Evolutionary conservation across 2,113 vertebrate species (phyloP).

Genomic region (Anolis sagrei): DNA sequence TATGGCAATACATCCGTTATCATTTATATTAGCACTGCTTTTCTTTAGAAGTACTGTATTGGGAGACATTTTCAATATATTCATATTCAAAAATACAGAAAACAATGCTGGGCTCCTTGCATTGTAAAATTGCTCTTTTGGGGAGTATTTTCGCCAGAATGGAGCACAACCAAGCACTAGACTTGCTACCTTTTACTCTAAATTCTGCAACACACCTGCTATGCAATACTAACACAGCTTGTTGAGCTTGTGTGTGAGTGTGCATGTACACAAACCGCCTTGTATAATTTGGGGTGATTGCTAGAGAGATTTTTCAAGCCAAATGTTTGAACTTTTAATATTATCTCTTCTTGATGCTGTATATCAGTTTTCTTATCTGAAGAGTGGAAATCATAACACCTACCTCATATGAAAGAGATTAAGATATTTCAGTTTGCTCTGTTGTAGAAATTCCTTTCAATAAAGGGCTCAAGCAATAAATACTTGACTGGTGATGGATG

Average conservation of each 20-base stretch:
- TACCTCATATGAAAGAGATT: conserved; percentile 37
- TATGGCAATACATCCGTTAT: neutral
- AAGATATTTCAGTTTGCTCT: conserved; percentile 1
- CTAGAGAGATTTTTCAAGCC: neutral
- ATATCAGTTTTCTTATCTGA: conserved; percentile 8
- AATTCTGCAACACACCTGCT: neutral
- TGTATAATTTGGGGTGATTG: neutral
- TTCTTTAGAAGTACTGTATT: neutral
- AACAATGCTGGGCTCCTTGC: neutral
- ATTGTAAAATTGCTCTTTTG: neutral
- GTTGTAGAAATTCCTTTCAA: conserved; percentile 20
- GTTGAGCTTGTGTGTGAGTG: neutral
- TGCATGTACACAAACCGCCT: neutral
- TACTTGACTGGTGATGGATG: neutral
- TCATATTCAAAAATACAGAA: neutral
- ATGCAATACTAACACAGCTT: neutral
- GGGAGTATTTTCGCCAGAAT: neutral
- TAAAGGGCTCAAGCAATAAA: conserved; percentile 25
- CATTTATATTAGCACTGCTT: neutral
- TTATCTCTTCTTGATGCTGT: conserved; percentile 12
- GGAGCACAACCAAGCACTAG: neutral
- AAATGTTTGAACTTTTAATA: neutral
- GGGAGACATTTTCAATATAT: neutral
- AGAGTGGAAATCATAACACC: conserved; percentile 15
- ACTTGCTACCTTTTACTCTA: neutral